Evolutionary conservation across 1,140 invertebrate genomes (phyloP).

Genomic region (Metopolophium dirhodum): DNA sequence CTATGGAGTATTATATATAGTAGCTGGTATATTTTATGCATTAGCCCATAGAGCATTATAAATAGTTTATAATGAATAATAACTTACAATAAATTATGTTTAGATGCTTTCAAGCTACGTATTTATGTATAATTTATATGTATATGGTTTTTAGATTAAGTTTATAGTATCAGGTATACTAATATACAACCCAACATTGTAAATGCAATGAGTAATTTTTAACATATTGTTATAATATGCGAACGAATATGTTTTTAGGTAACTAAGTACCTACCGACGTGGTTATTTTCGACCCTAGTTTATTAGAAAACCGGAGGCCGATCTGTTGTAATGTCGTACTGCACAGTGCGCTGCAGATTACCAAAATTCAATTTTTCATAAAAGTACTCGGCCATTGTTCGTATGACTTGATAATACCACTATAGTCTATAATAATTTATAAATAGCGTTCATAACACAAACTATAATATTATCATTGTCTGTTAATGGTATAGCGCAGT

Average conservation of each 20-base stretch:
- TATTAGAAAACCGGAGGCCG: not conserved
- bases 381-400: not conserved
- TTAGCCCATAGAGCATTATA: not conserved
- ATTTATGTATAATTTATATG: conserved; percentile 4
- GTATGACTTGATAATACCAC: not conserved
- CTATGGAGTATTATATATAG: not conserved
- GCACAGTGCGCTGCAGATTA: not conserved
- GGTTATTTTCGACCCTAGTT: not conserved
- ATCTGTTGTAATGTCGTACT: not conserved
- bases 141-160: conserved; percentile 17
- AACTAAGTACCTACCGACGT: not conserved
- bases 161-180: conserved; percentile 12
- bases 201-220: not conserved
- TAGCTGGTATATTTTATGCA: conserved; percentile 14
- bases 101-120: not conserved
- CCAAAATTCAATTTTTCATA: not conserved
- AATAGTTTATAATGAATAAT: conserved; percentile 22
- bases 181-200: not conserved
- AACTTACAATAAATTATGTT: conserved; percentile 26
- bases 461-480: not conserved
- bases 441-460: not conserved
- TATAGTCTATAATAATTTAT: not conserved
- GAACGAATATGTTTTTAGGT: not conserved
- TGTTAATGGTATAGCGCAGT: too few species aligned
- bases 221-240: conserved; percentile 1